phyloP scores from a whole-genome alignment of 2,797 vertebrate genomes.

The Neoniphon sammara region DNA sequence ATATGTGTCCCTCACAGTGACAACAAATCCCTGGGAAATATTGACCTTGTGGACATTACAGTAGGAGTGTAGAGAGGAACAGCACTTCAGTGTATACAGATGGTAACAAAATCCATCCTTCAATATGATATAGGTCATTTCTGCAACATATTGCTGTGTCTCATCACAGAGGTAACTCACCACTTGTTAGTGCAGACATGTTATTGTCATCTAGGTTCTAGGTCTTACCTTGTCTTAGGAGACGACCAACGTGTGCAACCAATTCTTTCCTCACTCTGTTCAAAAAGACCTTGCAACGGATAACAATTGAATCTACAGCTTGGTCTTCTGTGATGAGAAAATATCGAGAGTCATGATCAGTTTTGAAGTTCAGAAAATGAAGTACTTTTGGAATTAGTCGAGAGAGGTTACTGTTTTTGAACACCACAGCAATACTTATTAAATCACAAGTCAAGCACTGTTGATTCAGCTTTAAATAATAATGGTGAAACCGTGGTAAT shows the following conservation, averaged over 20 bases:
- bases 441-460: conserved; percentile 23
- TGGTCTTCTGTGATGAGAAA: conserved; percentile 75
- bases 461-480: conserved; percentile 20
- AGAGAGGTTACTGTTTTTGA: conserved; percentile 11
- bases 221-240: conserved; percentile 79
- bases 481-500: conserved; percentile 11
- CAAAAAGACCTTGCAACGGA: conserved; percentile 82
- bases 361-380: conserved; percentile 29
- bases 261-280: conserved; percentile 81
- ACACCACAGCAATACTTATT: background rate
- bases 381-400: conserved; percentile 35
- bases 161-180: background rate
- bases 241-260: conserved; percentile 70
- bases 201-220: background rate
- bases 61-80: background rate
- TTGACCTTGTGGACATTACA: conserved; percentile 17
- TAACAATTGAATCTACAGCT: conserved; percentile 79
- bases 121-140: background rate
- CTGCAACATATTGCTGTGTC: too few species aligned
- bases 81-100: background rate
- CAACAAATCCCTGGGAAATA: conserved; percentile 11
- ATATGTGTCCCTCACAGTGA: conserved; percentile 10
- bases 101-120: background rate
- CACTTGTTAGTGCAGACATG: conserved; percentile 5
- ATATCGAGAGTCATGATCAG: conserved; percentile 62